Percentiles rank a stretch among this genome's conserved stretches.
These are phyloP conservation scores for Eutolmus rufibarbis DNA, from an alignment of 2,888 invertebrate genomes.

Conservation along the genomic window DNA sequence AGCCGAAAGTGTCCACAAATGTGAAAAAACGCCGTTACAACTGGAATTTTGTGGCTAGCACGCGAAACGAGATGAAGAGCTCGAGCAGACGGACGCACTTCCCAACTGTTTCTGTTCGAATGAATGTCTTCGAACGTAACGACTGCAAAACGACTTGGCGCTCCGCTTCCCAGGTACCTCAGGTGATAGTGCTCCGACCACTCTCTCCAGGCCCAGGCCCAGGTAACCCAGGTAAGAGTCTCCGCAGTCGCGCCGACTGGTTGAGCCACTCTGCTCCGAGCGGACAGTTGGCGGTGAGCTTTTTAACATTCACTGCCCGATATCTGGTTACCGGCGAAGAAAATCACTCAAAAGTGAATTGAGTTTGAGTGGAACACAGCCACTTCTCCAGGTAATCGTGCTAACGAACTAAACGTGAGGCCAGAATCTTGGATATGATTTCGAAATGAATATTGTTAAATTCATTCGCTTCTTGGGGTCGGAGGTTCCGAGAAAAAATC, in stretches of 20 bases:
- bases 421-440: too few species aligned
- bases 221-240: background rate
- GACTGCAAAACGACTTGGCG: background rate
- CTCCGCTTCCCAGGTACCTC: background rate
- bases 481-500: too few species aligned
- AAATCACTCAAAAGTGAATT: background rate
- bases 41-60: background rate
- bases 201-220: background rate
- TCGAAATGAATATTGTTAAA: too few species aligned
- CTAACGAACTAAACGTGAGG: too few species aligned
- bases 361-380: background rate
- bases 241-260: background rate
- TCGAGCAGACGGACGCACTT: background rate
- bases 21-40: background rate
- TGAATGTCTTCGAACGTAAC: constrained; percentile 8
- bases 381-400: too few species aligned
- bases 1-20: background rate
- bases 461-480: too few species aligned
- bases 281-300: background rate
- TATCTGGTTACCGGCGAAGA: background rate
- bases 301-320: background rate
- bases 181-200: background rate
- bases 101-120: constrained; percentile 10
- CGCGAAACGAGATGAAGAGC: background rate
- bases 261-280: background rate